Conservation (phyloP, 2,888 invertebrate genomes). For the Ormia ochracea region DNA sequence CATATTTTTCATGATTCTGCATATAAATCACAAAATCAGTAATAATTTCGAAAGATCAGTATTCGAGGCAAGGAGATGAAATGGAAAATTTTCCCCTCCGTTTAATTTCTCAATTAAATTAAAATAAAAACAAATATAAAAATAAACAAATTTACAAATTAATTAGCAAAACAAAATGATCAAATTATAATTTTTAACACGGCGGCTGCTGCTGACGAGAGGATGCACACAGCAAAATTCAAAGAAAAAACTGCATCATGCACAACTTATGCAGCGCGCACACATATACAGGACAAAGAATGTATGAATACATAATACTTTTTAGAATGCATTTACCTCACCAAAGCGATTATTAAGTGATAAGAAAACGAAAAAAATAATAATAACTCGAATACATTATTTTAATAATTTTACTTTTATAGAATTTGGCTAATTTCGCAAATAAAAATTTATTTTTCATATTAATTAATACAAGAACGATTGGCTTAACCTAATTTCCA, state of each 20-base stretch:
- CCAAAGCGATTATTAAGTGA: slow-evolving; percentile 22
- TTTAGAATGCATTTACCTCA: not conserved
- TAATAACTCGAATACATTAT: not conserved
- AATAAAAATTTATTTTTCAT: too few species aligned
- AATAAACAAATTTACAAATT: slow-evolving; percentile 59
- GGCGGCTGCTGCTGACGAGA: slow-evolving; percentile 30
- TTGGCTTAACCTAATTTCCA: too few species aligned
- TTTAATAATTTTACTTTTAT: too few species aligned
- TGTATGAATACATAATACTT: not conserved
- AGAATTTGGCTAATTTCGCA: not conserved
- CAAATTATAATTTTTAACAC: slow-evolving; percentile 43
- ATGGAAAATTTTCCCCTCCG: not conserved
- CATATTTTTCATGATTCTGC: slow-evolving; percentile 19
- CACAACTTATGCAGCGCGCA: not conserved
- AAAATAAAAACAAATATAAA: slow-evolving; percentile 36
- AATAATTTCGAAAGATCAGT: slow-evolving; percentile 6
- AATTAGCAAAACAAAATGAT: slow-evolving; percentile 59
- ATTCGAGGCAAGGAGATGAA: not conserved
- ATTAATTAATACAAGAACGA: too few species aligned
- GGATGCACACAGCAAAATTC: not conserved
- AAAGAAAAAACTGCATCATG: slow-evolving; percentile 26
- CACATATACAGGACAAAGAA: not conserved
- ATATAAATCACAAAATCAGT: slow-evolving; percentile 43
- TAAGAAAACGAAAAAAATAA: slow-evolving; percentile 12
- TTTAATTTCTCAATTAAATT: slow-evolving; percentile 34